phyloP scores from a whole-genome alignment of 2,113 vertebrate genomes.

The Baryphthengus martii region DNA sequence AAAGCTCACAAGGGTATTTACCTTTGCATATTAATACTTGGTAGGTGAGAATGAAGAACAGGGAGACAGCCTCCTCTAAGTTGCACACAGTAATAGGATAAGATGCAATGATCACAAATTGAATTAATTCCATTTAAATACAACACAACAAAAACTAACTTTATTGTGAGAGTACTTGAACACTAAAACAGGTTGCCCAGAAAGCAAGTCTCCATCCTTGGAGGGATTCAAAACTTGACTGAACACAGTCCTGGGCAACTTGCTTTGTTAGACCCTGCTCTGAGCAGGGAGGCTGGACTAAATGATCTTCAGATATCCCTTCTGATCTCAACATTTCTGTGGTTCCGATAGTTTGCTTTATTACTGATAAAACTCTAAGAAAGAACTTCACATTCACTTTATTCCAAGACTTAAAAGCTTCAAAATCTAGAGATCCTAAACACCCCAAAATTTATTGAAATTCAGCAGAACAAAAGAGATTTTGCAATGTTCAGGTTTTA shows the following conservation, averaged over 20 bases:
- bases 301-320: background rate
- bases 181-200: background rate
- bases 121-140: background rate
- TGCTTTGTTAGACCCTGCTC: background rate
- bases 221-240: background rate
- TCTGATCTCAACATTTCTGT: background rate
- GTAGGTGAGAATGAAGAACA: background rate
- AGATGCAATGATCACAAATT: background rate
- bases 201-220: background rate
- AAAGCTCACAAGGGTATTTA: background rate
- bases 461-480: background rate
- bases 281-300: background rate
- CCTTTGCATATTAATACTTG: background rate
- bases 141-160: background rate
- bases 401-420: background rate
- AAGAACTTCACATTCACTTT: background rate
- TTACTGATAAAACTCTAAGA: background rate
- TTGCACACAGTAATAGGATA: background rate
- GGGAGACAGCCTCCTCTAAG: background rate
- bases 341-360: background rate
- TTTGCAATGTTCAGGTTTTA: background rate
- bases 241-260: background rate
- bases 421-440: background rate
- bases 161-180: background rate
- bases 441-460: rapidly evolving